A percentile compares a stretch with the other conserved stretches of the same genome.
Conservation (phyloP, 2,888 invertebrate species). For the Ditylenchus weischeri region DNA sequence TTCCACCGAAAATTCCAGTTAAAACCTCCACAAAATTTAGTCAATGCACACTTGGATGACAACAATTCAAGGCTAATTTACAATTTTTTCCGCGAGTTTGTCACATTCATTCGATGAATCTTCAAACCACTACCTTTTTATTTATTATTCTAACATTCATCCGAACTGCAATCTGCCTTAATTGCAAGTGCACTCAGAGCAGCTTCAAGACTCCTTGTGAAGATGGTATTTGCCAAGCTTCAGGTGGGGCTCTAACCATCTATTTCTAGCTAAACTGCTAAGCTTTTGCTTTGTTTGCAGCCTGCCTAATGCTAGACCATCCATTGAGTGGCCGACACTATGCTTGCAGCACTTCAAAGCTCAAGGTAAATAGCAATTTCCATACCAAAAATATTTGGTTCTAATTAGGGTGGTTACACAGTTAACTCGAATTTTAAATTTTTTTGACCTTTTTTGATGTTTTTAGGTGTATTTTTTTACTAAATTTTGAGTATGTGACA, state of each 20-base stretch:
- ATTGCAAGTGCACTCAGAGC: constrained; percentile 37
- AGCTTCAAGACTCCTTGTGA: constrained; percentile 34
- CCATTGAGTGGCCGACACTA: constrained; percentile 33
- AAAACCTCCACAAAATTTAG: background rate
- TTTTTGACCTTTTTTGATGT: too few relatives aligned
- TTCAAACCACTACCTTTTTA: background rate
- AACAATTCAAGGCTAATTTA: too few relatives aligned
- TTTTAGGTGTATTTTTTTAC: too few relatives aligned
- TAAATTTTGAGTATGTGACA: too few relatives aligned
- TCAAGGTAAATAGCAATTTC: constrained; percentile 11
- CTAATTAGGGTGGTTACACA: too few relatives aligned
- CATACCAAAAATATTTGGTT: too few relatives aligned
- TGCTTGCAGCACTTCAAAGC: constrained; percentile 34
- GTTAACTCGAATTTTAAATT: too few relatives aligned
- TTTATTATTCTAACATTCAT: constrained; percentile 12
- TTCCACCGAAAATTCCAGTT: too few relatives aligned
- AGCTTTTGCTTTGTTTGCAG: constrained; percentile 15
- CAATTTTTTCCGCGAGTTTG: too few relatives aligned
- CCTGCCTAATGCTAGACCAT: constrained; percentile 37
- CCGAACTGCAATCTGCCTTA: constrained; percentile 20
- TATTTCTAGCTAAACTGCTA: background rate
- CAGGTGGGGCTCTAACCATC: background rate
- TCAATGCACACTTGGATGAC: background rate
- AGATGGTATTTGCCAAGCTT: constrained; percentile 32
- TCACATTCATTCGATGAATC: too few relatives aligned